Conservation (phyloP, 2,888 invertebrate species). For the Microdon myrmicae region DNA sequence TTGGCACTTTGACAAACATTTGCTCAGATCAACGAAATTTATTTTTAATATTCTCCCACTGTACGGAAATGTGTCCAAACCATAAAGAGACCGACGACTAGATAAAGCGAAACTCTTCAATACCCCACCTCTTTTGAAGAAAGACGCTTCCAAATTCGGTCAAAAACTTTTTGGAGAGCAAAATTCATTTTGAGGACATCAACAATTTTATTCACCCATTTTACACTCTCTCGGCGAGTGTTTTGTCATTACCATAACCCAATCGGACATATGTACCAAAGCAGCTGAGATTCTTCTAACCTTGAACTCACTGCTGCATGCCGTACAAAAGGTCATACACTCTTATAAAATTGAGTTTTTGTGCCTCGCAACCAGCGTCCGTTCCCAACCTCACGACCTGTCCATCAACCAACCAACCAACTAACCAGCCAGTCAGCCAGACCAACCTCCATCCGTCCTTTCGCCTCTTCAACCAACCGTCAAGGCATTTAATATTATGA, state of each 20-base stretch:
- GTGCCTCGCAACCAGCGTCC: too few relatives aligned
- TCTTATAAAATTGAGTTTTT: conserved; percentile 45
- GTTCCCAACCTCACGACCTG: too few relatives aligned
- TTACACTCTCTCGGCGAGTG: conserved; percentile 8
- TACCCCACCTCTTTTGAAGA: background rate
- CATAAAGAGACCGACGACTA: conserved; percentile 9
- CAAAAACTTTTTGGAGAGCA: too few relatives aligned
- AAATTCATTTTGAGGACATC: conserved; percentile 40
- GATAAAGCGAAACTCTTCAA: conserved; percentile 10
- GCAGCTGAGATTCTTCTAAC: conserved; percentile 36
- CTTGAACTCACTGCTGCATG: conserved; percentile 43
- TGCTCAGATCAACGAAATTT: conserved; percentile 17
- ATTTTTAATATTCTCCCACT: conserved; percentile 37
- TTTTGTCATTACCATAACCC: too few relatives aligned
- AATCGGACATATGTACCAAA: conserved; percentile 14
- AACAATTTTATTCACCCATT: conserved; percentile 24
- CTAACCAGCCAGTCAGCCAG: too few relatives aligned
- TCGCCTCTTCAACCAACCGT: conserved; percentile 18
- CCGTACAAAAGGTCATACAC: conserved; percentile 48
- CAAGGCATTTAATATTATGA: conserved; percentile 50
- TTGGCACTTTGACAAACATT: conserved; percentile 44
- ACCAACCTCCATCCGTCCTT: conserved; percentile 7
- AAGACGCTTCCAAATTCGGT: conserved; percentile 6
- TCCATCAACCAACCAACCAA: too few relatives aligned
- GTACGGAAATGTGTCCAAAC: conserved; percentile 34